A percentile compares a stretch with the other conserved stretches of the same genome.
These are phyloP conservation scores for Euphydryas editha DNA, from an alignment of 2,888 invertebrate species.

Conservation along the genomic window DNA sequence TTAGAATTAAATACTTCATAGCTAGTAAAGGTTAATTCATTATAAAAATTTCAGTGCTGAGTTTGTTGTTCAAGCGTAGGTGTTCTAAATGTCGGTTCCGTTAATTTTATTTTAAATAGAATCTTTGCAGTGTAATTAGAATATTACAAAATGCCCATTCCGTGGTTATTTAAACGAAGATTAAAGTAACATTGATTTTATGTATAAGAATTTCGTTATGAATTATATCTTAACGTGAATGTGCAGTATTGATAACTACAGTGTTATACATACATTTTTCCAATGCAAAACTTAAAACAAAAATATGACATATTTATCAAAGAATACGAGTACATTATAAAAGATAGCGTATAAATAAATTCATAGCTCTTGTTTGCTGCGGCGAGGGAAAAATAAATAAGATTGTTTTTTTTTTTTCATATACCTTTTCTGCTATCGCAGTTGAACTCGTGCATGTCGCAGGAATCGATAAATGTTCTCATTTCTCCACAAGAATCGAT, in stretches of 20 bases:
- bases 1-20: not conserved
- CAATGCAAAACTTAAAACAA: too few relatives aligned
- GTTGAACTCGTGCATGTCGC: slow-evolving; percentile 77
- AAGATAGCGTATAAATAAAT: not conserved
- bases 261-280: too few relatives aligned
- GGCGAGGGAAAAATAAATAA: not conserved
- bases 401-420: not conserved
- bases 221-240: too few relatives aligned
- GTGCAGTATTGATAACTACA: too few relatives aligned
- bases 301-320: too few relatives aligned
- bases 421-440: slow-evolving; percentile 74
- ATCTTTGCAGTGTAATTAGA: too few relatives aligned
- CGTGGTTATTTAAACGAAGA: too few relatives aligned
- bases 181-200: too few relatives aligned
- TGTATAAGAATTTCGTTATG: too few relatives aligned
- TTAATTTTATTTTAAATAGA: not conserved
- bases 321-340: too few relatives aligned
- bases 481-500: slow-evolving; percentile 76
- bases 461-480: slow-evolving; percentile 74
- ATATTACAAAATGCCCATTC: too few relatives aligned
- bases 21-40: not conserved
- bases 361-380: not conserved
- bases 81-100: not conserved
- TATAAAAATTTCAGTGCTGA: not conserved
- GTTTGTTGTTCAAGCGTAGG: not conserved